Evolutionary conservation across 2,797 vertebrate genomes (phyloP), one percentile per base, ranked within the genome.

Genomic region (Agapornis canus): DNA sequence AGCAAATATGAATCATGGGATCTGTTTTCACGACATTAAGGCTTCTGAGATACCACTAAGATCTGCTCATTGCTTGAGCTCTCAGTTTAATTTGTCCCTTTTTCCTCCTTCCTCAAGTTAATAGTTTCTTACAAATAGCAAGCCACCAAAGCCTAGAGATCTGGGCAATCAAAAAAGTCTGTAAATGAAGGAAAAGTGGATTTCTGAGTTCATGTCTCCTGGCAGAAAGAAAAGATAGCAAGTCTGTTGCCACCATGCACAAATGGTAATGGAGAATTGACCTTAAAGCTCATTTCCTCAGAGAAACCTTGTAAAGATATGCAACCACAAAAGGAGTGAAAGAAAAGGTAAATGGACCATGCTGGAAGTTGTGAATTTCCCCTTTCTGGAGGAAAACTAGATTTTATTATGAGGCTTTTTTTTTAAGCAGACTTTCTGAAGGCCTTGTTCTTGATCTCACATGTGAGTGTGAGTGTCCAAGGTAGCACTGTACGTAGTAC

Each of bases 1-100:
- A 4, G 9, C 60, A 37, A 40, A 45, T 32, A 59, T 0, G 3
- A 75, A 49, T 32, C 1, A 1, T 25, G 27, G 5, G 18, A 37
- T 49, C 9, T 61, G 8, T 37, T 45, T 19, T 39, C 25, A 54
- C 27, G 13, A 32, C 6, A 32, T 52, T 64, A 77, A 84, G 12
- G 18, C 25, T 87, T 70, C 40, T 57, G 54, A 81, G 45, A 61
- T 64, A 61, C 5, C 14, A 42, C 2, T 27, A 82, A 76, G 40
- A 61, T 9, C 13, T 82, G n/a, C 18, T 25, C 13, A 9, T 45
- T 85, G 19, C 32, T 14, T 87, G 25, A 61, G 6, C 10, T 82
- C n/a, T 89, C 25, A 22, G 23, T 52, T 84, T 51, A 47, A 13
- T 54, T 69, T 72, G 6, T 27, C 20, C 60, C 13, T 60, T 77